Evolutionary conservation across 2,888 invertebrate genomes (phyloP).

Genomic region (Hoplodrina ambigua): DNA sequence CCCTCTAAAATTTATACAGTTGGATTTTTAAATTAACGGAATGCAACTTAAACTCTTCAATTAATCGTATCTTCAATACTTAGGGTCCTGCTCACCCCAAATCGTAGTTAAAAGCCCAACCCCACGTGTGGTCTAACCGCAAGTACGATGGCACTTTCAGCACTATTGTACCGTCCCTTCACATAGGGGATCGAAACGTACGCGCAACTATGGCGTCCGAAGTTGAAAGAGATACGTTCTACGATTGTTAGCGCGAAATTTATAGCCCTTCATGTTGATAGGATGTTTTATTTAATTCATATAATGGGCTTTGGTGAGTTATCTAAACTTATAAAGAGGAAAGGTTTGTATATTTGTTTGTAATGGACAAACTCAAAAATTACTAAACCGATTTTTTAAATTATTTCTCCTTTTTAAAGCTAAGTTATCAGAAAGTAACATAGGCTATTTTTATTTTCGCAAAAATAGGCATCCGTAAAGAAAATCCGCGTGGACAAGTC

Average conservation of each 20-base stretch:
- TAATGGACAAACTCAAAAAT: too few relatives aligned
- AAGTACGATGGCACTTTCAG: slow-evolving; percentile 57
- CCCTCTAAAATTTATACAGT: neutral
- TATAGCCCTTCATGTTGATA: slow-evolving; percentile 65
- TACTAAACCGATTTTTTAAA: too few relatives aligned
- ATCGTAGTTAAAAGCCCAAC: slow-evolving; percentile 27
- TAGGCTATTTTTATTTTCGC: too few relatives aligned
- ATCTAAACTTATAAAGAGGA: neutral
- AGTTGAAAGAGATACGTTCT: slow-evolving; percentile 60
- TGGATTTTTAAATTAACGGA: neutral
- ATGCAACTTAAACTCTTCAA: neutral
- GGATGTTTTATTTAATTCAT: slow-evolving; percentile 62
- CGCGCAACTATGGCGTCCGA: slow-evolving; percentile 51
- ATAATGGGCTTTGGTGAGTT: slow-evolving; percentile 47
- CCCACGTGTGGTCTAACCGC: slow-evolving; percentile 68
- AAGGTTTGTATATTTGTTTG: too few relatives aligned
- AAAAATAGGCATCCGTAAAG: too few relatives aligned
- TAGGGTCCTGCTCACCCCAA: slow-evolving; percentile 46
- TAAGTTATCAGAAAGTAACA: too few relatives aligned
- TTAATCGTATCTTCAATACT: slow-evolving; percentile 14
- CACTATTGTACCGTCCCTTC: slow-evolving; percentile 48
- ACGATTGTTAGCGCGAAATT: slow-evolving; percentile 64
- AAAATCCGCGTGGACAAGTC: too few relatives aligned
- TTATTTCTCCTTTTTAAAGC: too few relatives aligned
- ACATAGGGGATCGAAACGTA: slow-evolving; percentile 44